phyloP scores from a whole-genome alignment of 2,888 invertebrate genomes.

The Caenorhabditis parvicauda region DNA sequence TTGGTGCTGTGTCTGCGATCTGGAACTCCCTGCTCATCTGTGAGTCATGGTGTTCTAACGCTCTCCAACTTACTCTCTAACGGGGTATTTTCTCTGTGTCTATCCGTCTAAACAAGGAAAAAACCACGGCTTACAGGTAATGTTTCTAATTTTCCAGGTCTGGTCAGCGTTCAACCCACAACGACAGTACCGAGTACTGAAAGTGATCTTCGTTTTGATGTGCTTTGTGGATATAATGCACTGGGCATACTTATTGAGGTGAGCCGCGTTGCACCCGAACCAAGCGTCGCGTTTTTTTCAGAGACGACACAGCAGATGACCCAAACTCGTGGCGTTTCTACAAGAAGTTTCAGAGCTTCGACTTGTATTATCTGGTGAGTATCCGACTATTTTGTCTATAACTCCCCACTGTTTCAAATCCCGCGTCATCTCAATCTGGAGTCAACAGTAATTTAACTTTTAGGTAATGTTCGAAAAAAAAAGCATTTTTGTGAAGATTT shows the following conservation, averaged over 20 bases:
- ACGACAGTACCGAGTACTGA: constrained; percentile 20
- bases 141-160: constrained; percentile 9
- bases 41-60: no score
- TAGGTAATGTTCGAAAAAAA: no score
- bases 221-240: constrained; percentile 48
- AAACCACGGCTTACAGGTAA: not conserved
- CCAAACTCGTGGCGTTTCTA: constrained; percentile 49
- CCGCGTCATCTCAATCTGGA: not conserved
- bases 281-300: constrained; percentile 2
- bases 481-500: no score
- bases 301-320: constrained; percentile 37
- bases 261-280: no score
- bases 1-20: no score
- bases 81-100: no score
- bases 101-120: no score
- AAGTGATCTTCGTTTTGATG: constrained; percentile 36
- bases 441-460: no score
- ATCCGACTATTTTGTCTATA: not conserved
- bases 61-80: no score
- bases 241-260: constrained; percentile 49
- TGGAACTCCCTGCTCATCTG: no score
- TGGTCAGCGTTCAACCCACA: constrained; percentile 32
- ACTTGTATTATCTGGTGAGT: constrained; percentile 36
- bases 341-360: constrained; percentile 36
- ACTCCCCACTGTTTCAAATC: no score